phyloP scores from a whole-genome alignment of 1,140 invertebrate species.

The Neoseiulus cucumeris region DNA sequence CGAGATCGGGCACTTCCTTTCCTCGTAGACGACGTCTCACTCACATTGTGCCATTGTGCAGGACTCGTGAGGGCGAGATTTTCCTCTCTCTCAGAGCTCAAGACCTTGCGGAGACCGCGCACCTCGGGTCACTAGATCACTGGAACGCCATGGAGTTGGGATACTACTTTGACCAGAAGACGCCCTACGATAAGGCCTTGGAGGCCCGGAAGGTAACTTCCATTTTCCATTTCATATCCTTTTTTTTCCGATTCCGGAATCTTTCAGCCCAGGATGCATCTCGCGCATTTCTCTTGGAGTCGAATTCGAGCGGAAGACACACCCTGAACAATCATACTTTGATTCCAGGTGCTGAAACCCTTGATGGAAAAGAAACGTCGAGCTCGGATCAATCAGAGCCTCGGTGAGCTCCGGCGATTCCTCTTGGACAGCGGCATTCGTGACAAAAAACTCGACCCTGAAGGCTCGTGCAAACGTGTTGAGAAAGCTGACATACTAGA shows the following conservation, averaged over 20 bases:
- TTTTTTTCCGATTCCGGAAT: no score
- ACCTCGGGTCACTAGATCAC: no score
- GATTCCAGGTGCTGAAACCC: slow-evolving; percentile 57
- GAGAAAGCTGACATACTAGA: slow-evolving; percentile 94
- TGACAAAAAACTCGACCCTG: slow-evolving; percentile 2
- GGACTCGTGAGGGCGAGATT: no score
- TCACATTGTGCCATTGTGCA: no score
- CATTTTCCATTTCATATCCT: no score
- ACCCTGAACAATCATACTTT: slow-evolving; percentile 15
- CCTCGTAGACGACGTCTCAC: no score
- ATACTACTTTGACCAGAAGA: not conserved
- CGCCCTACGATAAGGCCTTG: not conserved
- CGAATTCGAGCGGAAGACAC: not conserved
- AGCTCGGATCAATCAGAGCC: slow-evolving; percentile 42
- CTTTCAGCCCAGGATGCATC: not conserved
- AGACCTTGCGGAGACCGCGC: no score
- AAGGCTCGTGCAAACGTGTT: slow-evolving; percentile 25
- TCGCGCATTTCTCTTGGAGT: not conserved
- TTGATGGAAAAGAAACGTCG: slow-evolving; percentile 45
- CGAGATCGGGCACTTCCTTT: no score
- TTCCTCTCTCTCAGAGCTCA: no score
- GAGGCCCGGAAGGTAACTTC: not conserved
- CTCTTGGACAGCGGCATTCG: not conserved
- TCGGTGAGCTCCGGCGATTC: slow-evolving; percentile 36
- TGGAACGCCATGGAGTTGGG: not conserved